Conservation (phyloP, 2,888 invertebrate genomes). For the Oligia strigilis region DNA sequence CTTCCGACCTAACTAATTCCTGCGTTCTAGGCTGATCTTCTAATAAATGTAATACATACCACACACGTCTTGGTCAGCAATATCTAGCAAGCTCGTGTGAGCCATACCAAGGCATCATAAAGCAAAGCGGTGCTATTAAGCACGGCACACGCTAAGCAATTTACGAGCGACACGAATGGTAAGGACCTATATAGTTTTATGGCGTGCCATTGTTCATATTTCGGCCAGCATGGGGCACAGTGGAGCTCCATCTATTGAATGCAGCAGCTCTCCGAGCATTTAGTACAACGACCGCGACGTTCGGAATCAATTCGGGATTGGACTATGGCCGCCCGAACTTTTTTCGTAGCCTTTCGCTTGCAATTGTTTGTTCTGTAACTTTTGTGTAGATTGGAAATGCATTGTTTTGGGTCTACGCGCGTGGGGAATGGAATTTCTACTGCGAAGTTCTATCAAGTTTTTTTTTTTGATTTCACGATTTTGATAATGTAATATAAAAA, state of each 20-base stretch:
- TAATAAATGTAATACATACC: neutral
- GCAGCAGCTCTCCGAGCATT: slow-evolving; percentile 31
- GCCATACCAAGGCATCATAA: slow-evolving; percentile 51
- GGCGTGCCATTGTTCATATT: slow-evolving; percentile 54
- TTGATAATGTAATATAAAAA: too few species aligned
- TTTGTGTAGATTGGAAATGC: slow-evolving; percentile 35
- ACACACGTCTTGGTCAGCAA: slow-evolving; percentile 8
- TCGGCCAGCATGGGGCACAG: slow-evolving; percentile 20
- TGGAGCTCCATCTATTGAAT: slow-evolving; percentile 41
- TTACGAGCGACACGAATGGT: slow-evolving; percentile 61
- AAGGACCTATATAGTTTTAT: slow-evolving; percentile 60
- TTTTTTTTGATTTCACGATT: neutral
- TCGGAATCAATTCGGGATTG: slow-evolving; percentile 46
- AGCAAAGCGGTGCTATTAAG: slow-evolving; percentile 61
- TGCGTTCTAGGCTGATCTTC: neutral
- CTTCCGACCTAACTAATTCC: neutral
- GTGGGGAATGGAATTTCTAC: neutral
- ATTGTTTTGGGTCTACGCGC: slow-evolving; percentile 29
- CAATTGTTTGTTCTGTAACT: slow-evolving; percentile 43
- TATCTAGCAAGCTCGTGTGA: slow-evolving; percentile 30
- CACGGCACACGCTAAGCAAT: slow-evolving; percentile 55
- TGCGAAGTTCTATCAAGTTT: neutral
- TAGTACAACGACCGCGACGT: slow-evolving; percentile 10
- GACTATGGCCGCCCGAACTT: slow-evolving; percentile 9
- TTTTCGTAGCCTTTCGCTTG: slow-evolving; percentile 22